Percentiles rank a stretch among this genome's conserved stretches.
phyloP scores from a whole-genome alignment of 1,140 invertebrate genomes.

The Calephelis nemesis region DNA sequence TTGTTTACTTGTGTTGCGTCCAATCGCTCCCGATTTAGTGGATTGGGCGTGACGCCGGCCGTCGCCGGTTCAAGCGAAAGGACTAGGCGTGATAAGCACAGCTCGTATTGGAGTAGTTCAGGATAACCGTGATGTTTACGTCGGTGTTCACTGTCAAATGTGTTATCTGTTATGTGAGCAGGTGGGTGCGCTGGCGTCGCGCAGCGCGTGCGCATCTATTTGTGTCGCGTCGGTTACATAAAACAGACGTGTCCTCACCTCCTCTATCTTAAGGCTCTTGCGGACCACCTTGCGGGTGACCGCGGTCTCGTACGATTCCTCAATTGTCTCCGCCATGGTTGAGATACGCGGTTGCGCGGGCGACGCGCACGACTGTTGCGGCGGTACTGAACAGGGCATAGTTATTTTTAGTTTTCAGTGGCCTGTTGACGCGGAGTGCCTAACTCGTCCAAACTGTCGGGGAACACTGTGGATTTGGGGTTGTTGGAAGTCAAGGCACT shows the following conservation, averaged over 20 bases:
- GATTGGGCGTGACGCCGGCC: constrained; percentile 44
- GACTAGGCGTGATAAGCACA: constrained; percentile 30
- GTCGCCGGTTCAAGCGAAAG: constrained; percentile 30
- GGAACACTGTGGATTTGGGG: constrained; percentile 47
- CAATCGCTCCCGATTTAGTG: constrained; percentile 49
- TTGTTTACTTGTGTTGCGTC: constrained; percentile 43
- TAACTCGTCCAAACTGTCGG: constrained; percentile 40
- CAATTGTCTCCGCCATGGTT: constrained; percentile 80
- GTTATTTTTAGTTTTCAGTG: constrained; percentile 76
- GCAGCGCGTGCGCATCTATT: constrained; percentile 52
- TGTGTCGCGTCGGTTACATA: constrained; percentile 70
- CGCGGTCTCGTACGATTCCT: constrained; percentile 80
- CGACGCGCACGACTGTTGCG: constrained; percentile 68
- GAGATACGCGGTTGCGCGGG: constrained; percentile 63
- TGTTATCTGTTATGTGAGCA: constrained; percentile 72
- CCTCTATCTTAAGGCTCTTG: constrained; percentile 83
- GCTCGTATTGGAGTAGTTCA: constrained; percentile 32
- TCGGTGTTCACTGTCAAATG: constrained; percentile 68
- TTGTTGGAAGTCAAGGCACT: constrained; percentile 42
- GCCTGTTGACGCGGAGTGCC: constrained; percentile 54
- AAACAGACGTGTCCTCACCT: constrained; percentile 79
- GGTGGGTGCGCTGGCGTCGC: constrained; percentile 55
- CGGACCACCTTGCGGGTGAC: constrained; percentile 82
- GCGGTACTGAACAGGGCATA: constrained; percentile 65
- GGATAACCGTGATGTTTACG: constrained; percentile 63